phyloP scores from a whole-genome alignment of 1,140 invertebrate species.

The Hyles vespertilio region DNA sequence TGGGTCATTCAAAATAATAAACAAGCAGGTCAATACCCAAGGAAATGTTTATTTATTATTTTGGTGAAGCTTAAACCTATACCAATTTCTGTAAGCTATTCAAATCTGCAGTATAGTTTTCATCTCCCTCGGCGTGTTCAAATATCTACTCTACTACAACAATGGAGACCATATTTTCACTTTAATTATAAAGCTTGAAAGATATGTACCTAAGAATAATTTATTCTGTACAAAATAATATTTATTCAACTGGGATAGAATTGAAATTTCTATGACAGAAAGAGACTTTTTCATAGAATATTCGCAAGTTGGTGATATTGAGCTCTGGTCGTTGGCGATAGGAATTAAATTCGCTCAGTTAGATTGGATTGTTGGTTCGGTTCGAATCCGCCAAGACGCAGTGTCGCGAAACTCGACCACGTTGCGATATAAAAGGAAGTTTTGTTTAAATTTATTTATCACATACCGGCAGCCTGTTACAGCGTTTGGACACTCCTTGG shows the following conservation, averaged over 20 bases:
- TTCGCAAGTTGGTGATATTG: slow-evolving; percentile 6
- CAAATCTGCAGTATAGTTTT: background rate
- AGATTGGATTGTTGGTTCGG: slow-evolving; percentile 20
- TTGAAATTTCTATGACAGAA: too few species aligned
- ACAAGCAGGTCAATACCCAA: too few species aligned
- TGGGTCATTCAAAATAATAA: too few species aligned
- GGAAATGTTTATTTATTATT: too few species aligned
- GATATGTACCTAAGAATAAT: background rate
- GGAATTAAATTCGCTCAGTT: slow-evolving; percentile 11
- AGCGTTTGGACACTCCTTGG: slow-evolving; percentile 37
- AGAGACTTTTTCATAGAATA: background rate
- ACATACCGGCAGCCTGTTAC: slow-evolving; percentile 51
- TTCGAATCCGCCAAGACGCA: slow-evolving; percentile 49
- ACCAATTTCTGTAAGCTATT: too few species aligned
- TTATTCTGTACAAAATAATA: background rate
- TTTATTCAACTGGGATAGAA: background rate
- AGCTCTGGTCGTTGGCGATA: slow-evolving; percentile 13
- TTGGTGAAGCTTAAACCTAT: too few species aligned
- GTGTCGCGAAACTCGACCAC: slow-evolving; percentile 70
- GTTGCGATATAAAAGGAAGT: slow-evolving; percentile 74
- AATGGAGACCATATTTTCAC: slow-evolving; percentile 33
- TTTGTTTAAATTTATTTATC: slow-evolving; percentile 71
- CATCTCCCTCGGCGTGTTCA: background rate
- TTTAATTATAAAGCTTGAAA: slow-evolving; percentile 23
- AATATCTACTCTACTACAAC: slow-evolving; percentile 32